Base-by-base conservation (phyloP, 2,888 invertebrate genomes). In the Antheraea yamamai region DNA sequence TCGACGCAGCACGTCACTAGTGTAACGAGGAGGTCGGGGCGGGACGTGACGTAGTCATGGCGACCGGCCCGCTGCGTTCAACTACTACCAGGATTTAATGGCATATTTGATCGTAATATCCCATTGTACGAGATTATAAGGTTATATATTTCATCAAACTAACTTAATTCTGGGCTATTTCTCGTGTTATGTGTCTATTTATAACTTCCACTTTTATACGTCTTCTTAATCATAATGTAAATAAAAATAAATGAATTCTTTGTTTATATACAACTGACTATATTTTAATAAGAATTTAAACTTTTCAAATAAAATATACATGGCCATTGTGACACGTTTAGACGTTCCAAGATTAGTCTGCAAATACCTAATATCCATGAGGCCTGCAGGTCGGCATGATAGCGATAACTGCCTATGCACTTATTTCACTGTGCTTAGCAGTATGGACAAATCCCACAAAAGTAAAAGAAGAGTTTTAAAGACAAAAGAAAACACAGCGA, bases 31-130 rank as follows among this genome's bases (percentile, higher is more conserved):
- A 66, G 30, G 64, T 26, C 14, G 64, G 64, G 30, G 26, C 30
- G 30, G 81, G 80, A 84, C 87, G 87, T 87, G 87, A 81, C 84
- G 86, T 87, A 77, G 81, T 77, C 82, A 84, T 83, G 82, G 76
- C 82, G 78, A 85, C 64, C 66, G 64, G 61, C 71, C 71, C 77
- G 77, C 77, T 77, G 76, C 75, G 74, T 61, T 52, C 55, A 58
- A 73, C 30, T 55, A 20, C 23, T 55, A 51, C n/a, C 51, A 71
- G 71, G 71, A 71, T 71, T 71, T 71, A 71, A 71, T 71, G 71
- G 71, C 39, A 39, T 39, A 51, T 39, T 71, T 51, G 47, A 71
- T 23, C n/a, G n/a, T 47, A 47, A 39, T 39, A 47, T 71, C 20
- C 47, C 39, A 39, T 20, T 71, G 47, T 39, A 30, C 3, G 20